Conservation (phyloP, 2,888 invertebrate species). For the Arctia plantaginis region DNA sequence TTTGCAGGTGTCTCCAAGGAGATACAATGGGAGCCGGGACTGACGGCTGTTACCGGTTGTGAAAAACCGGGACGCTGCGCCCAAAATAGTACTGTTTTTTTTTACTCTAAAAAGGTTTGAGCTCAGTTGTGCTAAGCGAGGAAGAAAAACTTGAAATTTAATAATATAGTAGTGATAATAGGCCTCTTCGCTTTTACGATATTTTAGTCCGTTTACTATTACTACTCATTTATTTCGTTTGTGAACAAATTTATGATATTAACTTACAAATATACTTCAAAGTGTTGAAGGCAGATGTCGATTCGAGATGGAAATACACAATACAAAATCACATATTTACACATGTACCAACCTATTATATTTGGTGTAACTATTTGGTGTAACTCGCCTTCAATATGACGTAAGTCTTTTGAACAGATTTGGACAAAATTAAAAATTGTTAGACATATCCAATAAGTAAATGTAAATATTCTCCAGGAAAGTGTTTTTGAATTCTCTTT, state of each 20-base stretch:
- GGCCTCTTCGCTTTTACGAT: slow-evolving; percentile 9
- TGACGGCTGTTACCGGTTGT: slow-evolving; percentile 63
- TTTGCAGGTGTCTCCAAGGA: slow-evolving; percentile 82
- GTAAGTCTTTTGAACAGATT: too few species aligned
- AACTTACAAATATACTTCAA: not conserved
- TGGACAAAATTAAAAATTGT: too few species aligned
- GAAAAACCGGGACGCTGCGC: slow-evolving; percentile 55
- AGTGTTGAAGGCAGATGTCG: not conserved
- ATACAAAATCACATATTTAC: too few species aligned
- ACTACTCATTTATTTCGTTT: not conserved
- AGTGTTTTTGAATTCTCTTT: too few species aligned
- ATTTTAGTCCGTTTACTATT: not conserved
- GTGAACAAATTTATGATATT: not conserved
- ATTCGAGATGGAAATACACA: not conserved
- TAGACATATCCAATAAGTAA: too few species aligned
- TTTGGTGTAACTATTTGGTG: too few species aligned
- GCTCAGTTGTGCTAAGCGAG: slow-evolving; percentile 38
- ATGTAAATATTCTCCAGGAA: too few species aligned
- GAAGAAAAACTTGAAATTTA: slow-evolving; percentile 36
- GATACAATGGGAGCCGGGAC: slow-evolving; percentile 70
- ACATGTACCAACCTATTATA: too few species aligned
- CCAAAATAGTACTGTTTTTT: slow-evolving; percentile 67
- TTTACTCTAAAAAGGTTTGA: slow-evolving; percentile 51
- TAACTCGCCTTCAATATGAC: too few species aligned
- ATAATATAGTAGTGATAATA: slow-evolving; percentile 24